Conservation (phyloP, 1,140 invertebrate species). For the Zaprionus africanus region DNA sequence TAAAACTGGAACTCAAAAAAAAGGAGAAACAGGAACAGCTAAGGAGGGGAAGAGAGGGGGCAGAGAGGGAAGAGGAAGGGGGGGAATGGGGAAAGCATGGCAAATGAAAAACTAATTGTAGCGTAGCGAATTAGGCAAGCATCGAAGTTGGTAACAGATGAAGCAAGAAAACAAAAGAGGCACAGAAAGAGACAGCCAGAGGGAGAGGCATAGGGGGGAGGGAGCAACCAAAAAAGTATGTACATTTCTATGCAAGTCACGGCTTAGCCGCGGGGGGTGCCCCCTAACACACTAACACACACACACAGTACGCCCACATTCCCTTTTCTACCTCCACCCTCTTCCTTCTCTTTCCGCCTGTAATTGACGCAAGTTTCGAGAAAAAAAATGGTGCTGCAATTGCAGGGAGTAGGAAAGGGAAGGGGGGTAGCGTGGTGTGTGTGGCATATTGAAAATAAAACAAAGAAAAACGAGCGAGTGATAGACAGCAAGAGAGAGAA, state of each 20-base stretch:
- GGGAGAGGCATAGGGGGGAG: neutral
- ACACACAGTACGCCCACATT: neutral
- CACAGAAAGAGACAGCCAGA: constrained; percentile 20
- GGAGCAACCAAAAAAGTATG: constrained; percentile 23
- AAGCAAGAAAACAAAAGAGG: constrained; percentile 42
- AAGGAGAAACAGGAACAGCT: constrained; percentile 20
- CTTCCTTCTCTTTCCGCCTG: constrained; percentile 10
- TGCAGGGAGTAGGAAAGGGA: constrained; percentile 2
- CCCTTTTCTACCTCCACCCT: constrained; percentile 3
- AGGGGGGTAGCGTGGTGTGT: constrained; percentile 48
- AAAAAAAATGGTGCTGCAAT: constrained; percentile 58
- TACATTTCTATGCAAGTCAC: constrained; percentile 80
- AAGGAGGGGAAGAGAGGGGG: neutral
- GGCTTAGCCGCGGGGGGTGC: constrained; percentile 45
- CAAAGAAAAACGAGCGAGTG: constrained; percentile 36
- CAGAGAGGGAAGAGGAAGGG: neutral
- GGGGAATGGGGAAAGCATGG: constrained; percentile 46
- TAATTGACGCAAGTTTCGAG: constrained; percentile 70
- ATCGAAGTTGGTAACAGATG: constrained; percentile 58
- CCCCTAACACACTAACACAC: neutral
- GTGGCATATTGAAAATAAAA: constrained; percentile 74
- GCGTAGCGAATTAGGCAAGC: constrained; percentile 74
- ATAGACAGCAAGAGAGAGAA: constrained; percentile 9
- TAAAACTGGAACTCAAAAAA: constrained; percentile 58
- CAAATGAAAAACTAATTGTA: constrained; percentile 82